Conservation (phyloP, 1,140 invertebrate species). For the Solenopsis invicta region DNA sequence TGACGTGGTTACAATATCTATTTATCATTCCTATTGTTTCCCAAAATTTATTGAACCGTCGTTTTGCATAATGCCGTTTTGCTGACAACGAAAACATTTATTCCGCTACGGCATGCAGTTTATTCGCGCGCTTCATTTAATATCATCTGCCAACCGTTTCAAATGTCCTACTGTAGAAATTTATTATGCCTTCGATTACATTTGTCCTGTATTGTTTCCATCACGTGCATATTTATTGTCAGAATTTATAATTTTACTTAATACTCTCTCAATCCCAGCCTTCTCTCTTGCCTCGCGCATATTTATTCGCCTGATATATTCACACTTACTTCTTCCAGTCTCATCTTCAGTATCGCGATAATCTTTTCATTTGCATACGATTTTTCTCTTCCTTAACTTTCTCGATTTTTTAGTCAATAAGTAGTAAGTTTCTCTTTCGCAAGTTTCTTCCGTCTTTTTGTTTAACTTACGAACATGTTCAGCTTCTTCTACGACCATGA, state of each 20-base stretch:
- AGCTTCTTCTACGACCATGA: slow-evolving; percentile 54
- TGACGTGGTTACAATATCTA: slow-evolving; percentile 54
- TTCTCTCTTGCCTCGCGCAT: not conserved
- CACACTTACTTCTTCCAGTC: not conserved
- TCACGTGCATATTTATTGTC: slow-evolving; percentile 13
- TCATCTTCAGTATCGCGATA: slow-evolving; percentile 14
- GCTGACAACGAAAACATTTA: slow-evolving; percentile 62
- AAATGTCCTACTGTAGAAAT: slow-evolving; percentile 50
- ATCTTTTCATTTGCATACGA: slow-evolving; percentile 31
- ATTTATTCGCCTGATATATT: not conserved
- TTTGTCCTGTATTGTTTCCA: slow-evolving; percentile 30
- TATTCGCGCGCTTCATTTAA: slow-evolving; percentile 58
- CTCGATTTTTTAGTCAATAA: slow-evolving; percentile 59
- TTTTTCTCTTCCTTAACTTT: slow-evolving; percentile 43
- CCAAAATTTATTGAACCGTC: slow-evolving; percentile 58
- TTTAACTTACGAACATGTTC: slow-evolving; percentile 52
- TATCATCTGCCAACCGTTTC: slow-evolving; percentile 58
- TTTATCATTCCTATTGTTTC: slow-evolving; percentile 57
- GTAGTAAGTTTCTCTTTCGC: slow-evolving; percentile 42
- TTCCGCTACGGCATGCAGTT: slow-evolving; percentile 53
- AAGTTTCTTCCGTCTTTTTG: slow-evolving; percentile 24
- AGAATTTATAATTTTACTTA: not conserved
- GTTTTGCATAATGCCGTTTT: slow-evolving; percentile 59
- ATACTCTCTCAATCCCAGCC: too few relatives aligned
- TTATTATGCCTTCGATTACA: slow-evolving; percentile 26